A percentile compares a stretch with the other conserved stretches of the same genome.
These are phyloP conservation scores for Clistopyga incitator DNA, from an alignment of 2,888 invertebrate species.

Conservation along the genomic window DNA sequence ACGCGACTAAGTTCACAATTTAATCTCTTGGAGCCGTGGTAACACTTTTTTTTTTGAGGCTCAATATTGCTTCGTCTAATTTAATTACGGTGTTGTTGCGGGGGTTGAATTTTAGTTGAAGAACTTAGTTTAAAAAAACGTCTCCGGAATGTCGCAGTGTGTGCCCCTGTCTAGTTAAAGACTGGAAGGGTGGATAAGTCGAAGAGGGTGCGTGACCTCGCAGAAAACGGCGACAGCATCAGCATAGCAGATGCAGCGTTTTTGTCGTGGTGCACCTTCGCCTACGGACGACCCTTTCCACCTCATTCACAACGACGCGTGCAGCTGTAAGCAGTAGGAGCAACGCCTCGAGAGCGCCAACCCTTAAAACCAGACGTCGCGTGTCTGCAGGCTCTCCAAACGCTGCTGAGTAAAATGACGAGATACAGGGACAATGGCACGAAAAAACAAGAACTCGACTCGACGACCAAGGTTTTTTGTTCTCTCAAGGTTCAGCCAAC, in stretches of 20 bases:
- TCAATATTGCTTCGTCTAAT: too few relatives aligned
- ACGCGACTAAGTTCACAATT: too few relatives aligned
- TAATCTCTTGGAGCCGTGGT: not conserved
- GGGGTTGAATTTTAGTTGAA: not conserved
- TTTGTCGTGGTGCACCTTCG: slow-evolving; percentile 16
- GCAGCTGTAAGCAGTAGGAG: not conserved
- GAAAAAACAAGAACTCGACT: not conserved
- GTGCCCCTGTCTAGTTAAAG: slow-evolving; percentile 45
- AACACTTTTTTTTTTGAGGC: too few relatives aligned
- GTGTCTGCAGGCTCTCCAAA: slow-evolving; percentile 28
- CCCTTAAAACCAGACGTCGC: slow-evolving; percentile 53
- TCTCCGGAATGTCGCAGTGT: slow-evolving; percentile 2
- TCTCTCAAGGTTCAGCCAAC: not conserved
- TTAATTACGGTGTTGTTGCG: not conserved
- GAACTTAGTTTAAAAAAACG: not conserved
- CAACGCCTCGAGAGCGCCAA: slow-evolving; percentile 33
- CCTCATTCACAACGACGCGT: slow-evolving; percentile 25
- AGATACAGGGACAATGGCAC: slow-evolving; percentile 16
- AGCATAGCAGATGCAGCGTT: slow-evolving; percentile 4
- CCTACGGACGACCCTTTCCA: slow-evolving; percentile 33
- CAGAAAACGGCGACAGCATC: not conserved
- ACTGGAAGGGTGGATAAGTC: slow-evolving; percentile 53
- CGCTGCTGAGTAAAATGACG: slow-evolving; percentile 1
- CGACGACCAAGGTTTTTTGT: not conserved
- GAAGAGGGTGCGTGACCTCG: slow-evolving; percentile 32